phyloP scores from a whole-genome alignment of 1,140 invertebrate genomes.

The Drosophila neocordata region DNA sequence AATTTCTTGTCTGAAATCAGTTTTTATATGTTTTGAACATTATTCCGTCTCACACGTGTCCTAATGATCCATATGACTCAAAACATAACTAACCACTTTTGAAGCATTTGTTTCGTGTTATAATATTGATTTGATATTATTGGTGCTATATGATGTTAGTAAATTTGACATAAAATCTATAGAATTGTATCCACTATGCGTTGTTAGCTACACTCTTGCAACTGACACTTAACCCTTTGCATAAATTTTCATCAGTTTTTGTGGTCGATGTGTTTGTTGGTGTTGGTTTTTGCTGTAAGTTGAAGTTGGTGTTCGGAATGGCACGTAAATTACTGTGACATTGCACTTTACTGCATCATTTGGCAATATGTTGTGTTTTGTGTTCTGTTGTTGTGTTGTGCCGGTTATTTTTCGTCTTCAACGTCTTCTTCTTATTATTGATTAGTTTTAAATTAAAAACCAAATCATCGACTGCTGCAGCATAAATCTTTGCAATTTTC shows the following conservation, averaged over 20 bases:
- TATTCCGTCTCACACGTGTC: no score
- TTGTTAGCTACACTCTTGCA: constrained; percentile 19
- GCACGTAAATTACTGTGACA: constrained; percentile 79
- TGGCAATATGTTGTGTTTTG: constrained; percentile 61
- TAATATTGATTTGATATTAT: no score
- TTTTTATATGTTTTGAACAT: no score
- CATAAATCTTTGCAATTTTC: constrained; percentile 75
- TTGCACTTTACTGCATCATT: constrained; percentile 74
- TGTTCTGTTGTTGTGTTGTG: constrained; percentile 27
- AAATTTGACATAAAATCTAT: not conserved
- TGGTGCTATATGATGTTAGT: not conserved
- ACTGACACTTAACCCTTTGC: constrained; percentile 74
- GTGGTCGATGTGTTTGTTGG: constrained; percentile 27
- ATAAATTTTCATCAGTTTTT: constrained; percentile 74
- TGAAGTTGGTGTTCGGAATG: constrained; percentile 40
- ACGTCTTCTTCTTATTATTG: constrained; percentile 54
- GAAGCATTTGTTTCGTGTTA: no score
- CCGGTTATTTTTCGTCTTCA: not conserved
- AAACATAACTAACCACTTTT: no score
- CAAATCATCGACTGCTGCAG: constrained; percentile 48
- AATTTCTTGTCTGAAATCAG: no score
- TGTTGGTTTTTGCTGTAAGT: not conserved
- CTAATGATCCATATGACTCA: no score
- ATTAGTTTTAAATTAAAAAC: constrained; percentile 74
- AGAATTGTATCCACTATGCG: constrained; percentile 44